Evolutionary conservation across 2,797 vertebrate genomes (phyloP), one percentile per base, ranked within the genome.

Genomic region (Erethizon dorsatum): DNA sequence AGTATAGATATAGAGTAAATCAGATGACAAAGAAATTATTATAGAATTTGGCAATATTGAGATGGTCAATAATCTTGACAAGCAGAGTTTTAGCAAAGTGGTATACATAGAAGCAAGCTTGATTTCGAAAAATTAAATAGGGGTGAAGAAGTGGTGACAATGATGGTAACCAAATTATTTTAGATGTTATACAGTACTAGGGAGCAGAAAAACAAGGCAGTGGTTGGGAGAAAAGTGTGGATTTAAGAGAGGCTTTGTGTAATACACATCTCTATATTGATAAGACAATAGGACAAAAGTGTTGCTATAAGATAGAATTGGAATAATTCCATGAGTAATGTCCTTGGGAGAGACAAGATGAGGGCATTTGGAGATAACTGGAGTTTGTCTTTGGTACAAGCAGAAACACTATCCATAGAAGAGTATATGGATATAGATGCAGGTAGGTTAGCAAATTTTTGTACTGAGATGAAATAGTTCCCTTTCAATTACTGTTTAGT

Each of bases 21-120:
- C 22, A 78, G 73, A 77, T 57, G 4, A 50, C 14, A 77, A 65
- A 75, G n/a, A 88, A 83, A 71, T 57, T 82, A 71, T 63, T 83
- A 54, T 33, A 79, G 37, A 33, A 61, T 79, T 83, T 91, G 17
- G 61, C 14, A 79, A 65, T 9, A 52, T 52, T 45, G 4, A 75
- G 17, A 11, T 87, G 9, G 13, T 79, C 86, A 37, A 56, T 87
- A 90, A 80, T 50, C 41, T 87, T 94, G 61, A 87, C 75, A 92
- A 91, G 65, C 37, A 17, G 7, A 82, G 77, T 78, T 88, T 77
- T 50, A 93, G 47, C 63, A 87, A 75, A 91, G 41, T 87, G 5
- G 41, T 63, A 24, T 9, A 31, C 47, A 52, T 14, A 86, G 33
- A 94, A 78, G 4, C 10, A 97, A 90, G 17, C 14, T 15, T 50